Evolutionary conservation across 2,797 vertebrate genomes (phyloP).

Genomic region (Rousettus madagascariensis): DNA sequence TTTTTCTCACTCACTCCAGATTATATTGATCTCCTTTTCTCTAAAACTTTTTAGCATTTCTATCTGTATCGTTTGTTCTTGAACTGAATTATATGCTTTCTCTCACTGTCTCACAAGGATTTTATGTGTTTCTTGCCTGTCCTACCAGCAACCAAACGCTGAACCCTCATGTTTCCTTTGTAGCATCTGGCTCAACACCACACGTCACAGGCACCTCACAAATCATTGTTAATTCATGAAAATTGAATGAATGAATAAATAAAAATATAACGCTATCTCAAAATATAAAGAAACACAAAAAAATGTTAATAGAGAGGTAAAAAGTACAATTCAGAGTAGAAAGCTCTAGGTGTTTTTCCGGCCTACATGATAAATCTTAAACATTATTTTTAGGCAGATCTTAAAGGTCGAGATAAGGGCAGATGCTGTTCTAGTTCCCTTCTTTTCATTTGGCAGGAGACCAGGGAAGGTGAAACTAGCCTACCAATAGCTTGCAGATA

Average conservation of each 20-base stretch:
- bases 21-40: not conserved
- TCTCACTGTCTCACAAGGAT: not conserved
- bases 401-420: slow-evolving; percentile 19
- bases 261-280: not conserved
- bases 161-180: not conserved
- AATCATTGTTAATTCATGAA: slow-evolving; percentile 23
- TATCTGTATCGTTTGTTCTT: not conserved
- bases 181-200: not conserved
- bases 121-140: not conserved
- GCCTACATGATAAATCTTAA: slow-evolving; percentile 8
- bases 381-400: not conserved
- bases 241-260: not conserved
- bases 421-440: not conserved
- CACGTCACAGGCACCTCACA: not conserved
- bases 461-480: not conserved
- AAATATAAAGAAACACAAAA: slow-evolving; percentile 6
- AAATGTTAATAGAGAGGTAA: not conserved
- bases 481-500: slow-evolving; percentile 1
- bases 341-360: not conserved
- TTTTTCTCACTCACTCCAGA: not conserved
- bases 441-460: slow-evolving; percentile 30
- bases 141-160: not conserved
- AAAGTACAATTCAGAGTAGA: not conserved
- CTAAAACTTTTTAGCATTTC: slow-evolving; percentile 16
- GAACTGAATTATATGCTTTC: not conserved